Base-by-base conservation (phyloP, 1,140 invertebrate species). In the Lordiphosa clarofinis region DNA sequence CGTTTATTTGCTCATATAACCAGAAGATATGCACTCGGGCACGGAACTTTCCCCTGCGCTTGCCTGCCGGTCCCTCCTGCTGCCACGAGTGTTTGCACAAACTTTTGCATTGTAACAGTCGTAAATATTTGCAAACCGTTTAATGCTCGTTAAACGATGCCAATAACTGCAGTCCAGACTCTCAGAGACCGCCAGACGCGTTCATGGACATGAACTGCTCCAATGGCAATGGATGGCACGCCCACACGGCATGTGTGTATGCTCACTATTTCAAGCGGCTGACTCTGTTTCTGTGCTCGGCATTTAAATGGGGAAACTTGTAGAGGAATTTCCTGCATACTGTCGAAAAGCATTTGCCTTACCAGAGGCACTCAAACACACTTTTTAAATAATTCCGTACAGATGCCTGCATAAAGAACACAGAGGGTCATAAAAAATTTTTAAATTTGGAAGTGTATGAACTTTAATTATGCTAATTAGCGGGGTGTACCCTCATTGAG, bases 121-220 rank as follows among this genome's bases (percentile, higher is more conserved):
- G 59, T 71, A 71, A 71, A 71, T 71, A 71, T 68, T 71, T 71
- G 68, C 63, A 57, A 68, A 68, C 64, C 64, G 64, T 71, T 71
- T 63, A 71, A 71, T 57, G 64, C 64, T 63, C 64, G 52, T 71
- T 71, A 63, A 71, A 58, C 64, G 68, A 63, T 68, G 58, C 68
- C 68, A 68, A 71, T 71, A 71, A 71, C 64, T 58, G 58, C 48
- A 47, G 37, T 43, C 15, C 44, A 19, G 46, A 56, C 47, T 52
- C 36, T 40, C 44, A 56, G 47, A 36, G 56, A 15, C 52, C 39
- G 31, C 35, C 54, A 38, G 38, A 50, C 55, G 12, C 8, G 6
- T 36, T 48, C 8, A 31, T 31, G 28, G 28, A 31, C 46, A 36
- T 35, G 46, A 33, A 48, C 31, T 19, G 8, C 39, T 33, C 24